Percentiles rank a stretch among this genome's conserved stretches.
phyloP scores from a whole-genome alignment of 1,140 invertebrate genomes.

The Leptinotarsa lineolata region DNA sequence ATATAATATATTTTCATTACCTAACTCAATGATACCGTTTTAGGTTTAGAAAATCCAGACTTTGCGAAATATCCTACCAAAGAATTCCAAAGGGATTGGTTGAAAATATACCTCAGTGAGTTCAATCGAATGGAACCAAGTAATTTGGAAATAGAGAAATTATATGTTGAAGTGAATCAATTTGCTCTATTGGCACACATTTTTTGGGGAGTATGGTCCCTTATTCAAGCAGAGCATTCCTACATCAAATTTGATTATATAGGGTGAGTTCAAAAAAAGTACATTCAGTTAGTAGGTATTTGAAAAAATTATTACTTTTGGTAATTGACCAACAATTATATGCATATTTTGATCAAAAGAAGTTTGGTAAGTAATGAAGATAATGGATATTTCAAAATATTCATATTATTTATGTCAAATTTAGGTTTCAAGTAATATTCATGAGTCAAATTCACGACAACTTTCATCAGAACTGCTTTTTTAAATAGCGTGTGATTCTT shows the following conservation, averaged over 20 bases:
- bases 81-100: slow-evolving; percentile 82
- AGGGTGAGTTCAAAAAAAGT: slow-evolving; percentile 65
- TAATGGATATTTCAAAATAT: too few species aligned
- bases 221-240: slow-evolving; percentile 90
- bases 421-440: too few species aligned
- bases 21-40: not conserved
- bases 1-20: too few species aligned
- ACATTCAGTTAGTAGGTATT: not conserved
- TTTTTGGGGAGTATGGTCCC: slow-evolving; percentile 91
- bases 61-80: slow-evolving; percentile 79
- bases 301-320: too few species aligned
- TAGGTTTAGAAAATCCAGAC: slow-evolving; percentile 63
- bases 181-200: slow-evolving; percentile 83
- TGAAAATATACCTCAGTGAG: slow-evolving; percentile 73
- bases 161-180: slow-evolving; percentile 80
- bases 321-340: too few species aligned
- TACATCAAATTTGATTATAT: slow-evolving; percentile 94
- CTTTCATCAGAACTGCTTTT: too few species aligned
- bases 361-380: too few species aligned
- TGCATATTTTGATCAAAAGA: too few species aligned
- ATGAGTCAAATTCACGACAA: too few species aligned
- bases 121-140: slow-evolving; percentile 56
- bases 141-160: slow-evolving; percentile 67
- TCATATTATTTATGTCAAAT: too few species aligned
- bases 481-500: too few species aligned